Evolutionary conservation across 2,797 vertebrate genomes (phyloP), one percentile per base, ranked within the genome.

Genomic region (Sebastes trivittatus): DNA sequence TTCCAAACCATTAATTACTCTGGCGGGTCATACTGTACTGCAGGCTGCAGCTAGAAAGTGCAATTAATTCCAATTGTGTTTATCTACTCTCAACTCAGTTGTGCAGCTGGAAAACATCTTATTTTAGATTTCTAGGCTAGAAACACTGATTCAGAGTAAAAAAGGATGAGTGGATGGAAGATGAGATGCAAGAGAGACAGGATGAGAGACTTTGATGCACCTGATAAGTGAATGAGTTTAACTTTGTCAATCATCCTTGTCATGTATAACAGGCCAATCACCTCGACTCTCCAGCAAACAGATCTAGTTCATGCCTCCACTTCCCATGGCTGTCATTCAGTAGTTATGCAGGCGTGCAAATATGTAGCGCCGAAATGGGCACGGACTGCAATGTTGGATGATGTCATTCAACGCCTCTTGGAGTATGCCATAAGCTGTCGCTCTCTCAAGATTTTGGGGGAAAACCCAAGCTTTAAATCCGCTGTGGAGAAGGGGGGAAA

Each of bases 381-480:
- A 84, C 64, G 80, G 69, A 72, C 86, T 85, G 77, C 68, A 25
- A 34, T 69, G 71, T 86, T 67, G 62, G 77, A 84, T 95, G 93
- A 94, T 93, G 92, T 95, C 91, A 94, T 88, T 64, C 74, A 49
- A 67, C 36, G 64, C 85, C 75, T 89, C 80, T 88, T 78, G 66
- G 77, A 87, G 78, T 77, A 78, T 22, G 80, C 71, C 87, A 69
- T 75, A 72, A 87, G 68, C 23, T 36, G 30, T 74, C 34, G 61
- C 38, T 72, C 42, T 64, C 67, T 81, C 67, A 74, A 72, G 72
- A 82, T 83, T 90, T 90, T 7, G 52, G 92, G 92, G 92, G 82
- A 91, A 92, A 90, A 87, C 88, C 91, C 78, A 54, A 62, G 65
- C 56, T 84, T 86, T 70, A 64, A 82, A 82, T 79, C 49, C 78